Evolutionary conservation across 2,113 vertebrate species (phyloP).

Genomic region (Irena cyanogastra): DNA sequence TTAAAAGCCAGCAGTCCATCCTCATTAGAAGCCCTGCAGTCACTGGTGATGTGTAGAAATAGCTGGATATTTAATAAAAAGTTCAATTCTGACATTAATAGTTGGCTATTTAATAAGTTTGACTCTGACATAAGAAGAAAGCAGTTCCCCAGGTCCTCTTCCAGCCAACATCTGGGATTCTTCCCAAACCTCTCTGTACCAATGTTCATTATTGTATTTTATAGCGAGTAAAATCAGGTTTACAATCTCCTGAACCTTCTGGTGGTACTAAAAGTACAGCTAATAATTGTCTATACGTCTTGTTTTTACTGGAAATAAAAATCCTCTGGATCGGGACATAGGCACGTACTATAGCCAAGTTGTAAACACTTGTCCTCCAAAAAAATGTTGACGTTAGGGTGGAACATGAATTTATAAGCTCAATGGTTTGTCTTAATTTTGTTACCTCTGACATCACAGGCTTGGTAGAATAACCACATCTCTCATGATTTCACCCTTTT

Average conservation of each 20-base stretch:
- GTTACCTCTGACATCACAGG: not conserved
- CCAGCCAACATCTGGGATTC: not conserved
- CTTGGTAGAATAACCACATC: not conserved
- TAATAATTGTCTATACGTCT: not conserved
- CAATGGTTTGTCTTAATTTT: not conserved
- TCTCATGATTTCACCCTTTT: not conserved
- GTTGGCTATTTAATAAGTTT: not conserved
- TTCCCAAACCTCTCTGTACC: not conserved
- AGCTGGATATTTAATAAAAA: not conserved
- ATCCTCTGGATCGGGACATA: not conserved
- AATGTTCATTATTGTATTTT: not conserved
- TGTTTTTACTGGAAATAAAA: not conserved
- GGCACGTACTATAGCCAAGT: not conserved
- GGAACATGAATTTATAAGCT: not conserved
- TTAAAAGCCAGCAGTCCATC: not conserved
- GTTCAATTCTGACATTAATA: not conserved
- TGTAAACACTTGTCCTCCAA: not conserved
- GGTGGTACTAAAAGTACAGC: not conserved
- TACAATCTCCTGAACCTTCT: not conserved
- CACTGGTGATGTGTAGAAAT: not conserved
- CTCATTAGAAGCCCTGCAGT: not conserved
- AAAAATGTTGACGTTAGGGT: not conserved
- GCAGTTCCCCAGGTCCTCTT: not conserved
- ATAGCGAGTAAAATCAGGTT: not conserved
- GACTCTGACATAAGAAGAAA: not conserved